Percentiles rank a stretch among this genome's conserved stretches.
These are phyloP conservation scores for Protomyctophum bolini DNA, from an alignment of 2,113 vertebrate genomes.

Conservation along the genomic window DNA sequence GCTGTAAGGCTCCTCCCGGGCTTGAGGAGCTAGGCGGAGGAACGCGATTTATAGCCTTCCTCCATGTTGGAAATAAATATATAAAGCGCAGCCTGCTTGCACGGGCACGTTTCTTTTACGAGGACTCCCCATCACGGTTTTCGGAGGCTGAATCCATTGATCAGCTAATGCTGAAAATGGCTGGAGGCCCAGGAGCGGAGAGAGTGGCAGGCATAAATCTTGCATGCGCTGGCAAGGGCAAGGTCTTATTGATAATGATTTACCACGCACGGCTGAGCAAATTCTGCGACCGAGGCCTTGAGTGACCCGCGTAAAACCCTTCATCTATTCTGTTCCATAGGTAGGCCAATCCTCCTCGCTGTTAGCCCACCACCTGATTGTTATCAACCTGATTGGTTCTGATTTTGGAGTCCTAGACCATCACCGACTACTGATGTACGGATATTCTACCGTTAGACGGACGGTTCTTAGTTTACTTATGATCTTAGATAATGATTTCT, in stretches of 20 bases:
- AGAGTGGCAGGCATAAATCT: constrained; percentile 30
- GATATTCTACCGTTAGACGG: no score
- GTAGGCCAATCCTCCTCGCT: constrained; percentile 3
- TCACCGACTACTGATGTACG: no score
- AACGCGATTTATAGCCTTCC: constrained; percentile 55
- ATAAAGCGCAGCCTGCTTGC: no score
- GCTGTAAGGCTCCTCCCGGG: constrained; percentile 35
- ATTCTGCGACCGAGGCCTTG: constrained; percentile 9
- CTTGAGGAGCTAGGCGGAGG: constrained; percentile 17
- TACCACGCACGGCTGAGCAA: constrained; percentile 14
- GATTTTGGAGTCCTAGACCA: no score
- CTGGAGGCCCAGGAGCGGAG: constrained; percentile 28
- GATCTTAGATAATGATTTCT: no score
- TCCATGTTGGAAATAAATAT: constrained; percentile 36
- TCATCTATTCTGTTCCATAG: constrained; percentile 5
- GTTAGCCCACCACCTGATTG: neutral
- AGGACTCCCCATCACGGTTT: constrained; percentile 16
- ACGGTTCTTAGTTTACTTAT: no score
- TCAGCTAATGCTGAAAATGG: constrained; percentile 47
- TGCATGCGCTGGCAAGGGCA: constrained; percentile 15
- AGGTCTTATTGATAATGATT: constrained; percentile 22
- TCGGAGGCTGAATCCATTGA: constrained; percentile 42
- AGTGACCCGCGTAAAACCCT: constrained; percentile 18
- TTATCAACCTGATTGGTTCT: no score
- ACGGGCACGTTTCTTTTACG: constrained; percentile 31